Conservation (phyloP, 2,113 vertebrate genomes). For the Puma concolor region DNA sequence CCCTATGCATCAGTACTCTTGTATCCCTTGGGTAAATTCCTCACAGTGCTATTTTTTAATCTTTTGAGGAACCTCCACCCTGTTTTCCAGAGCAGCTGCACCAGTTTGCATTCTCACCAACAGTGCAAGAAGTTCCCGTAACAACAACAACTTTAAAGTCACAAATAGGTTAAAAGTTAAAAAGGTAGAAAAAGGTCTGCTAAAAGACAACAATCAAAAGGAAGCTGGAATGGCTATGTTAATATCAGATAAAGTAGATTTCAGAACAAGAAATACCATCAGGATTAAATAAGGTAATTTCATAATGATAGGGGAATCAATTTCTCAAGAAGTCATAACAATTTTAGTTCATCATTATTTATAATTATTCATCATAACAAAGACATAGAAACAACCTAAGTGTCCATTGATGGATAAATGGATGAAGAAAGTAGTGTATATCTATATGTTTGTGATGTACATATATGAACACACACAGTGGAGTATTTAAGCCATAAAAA, state of each 20-base stretch:
- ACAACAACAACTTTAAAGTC: background rate
- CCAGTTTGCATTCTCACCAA: too few relatives aligned
- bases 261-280: background rate
- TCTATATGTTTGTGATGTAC: background rate
- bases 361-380: background rate
- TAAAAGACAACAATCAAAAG: background rate
- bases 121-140: too few relatives aligned
- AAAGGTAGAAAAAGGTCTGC: background rate
- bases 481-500: background rate
- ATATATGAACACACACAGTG: background rate
- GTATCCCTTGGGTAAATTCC: too few relatives aligned
- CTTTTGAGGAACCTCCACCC: too few relatives aligned
- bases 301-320: background rate
- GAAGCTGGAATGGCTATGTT: background rate
- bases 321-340: background rate
- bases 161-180: background rate
- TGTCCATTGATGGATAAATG: background rate
- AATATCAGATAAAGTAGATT: background rate
- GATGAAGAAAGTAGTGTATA: background rate
- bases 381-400: background rate
- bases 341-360: background rate
- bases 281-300: background rate
- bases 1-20: too few relatives aligned
- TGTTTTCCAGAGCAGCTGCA: too few relatives aligned
- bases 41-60: too few relatives aligned